Conservation (phyloP, 1,140 invertebrate species). For the Bombus difficillimus region DNA sequence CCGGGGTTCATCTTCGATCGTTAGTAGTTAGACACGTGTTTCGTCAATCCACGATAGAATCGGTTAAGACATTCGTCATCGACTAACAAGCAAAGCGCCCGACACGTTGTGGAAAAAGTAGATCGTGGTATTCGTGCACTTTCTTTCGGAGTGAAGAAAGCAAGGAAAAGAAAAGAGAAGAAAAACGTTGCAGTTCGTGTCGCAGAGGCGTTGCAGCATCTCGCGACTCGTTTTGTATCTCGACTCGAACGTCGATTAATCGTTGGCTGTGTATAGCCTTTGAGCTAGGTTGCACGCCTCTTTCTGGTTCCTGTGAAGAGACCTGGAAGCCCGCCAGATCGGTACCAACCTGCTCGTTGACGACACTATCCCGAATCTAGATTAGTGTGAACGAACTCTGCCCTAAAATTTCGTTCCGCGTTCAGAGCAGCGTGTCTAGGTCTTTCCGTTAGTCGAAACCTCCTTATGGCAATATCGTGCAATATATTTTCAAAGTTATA, state of each 20-base stretch:
- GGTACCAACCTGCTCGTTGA: conserved; percentile 38
- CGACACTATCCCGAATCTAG: conserved; percentile 59
- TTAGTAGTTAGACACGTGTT: neutral
- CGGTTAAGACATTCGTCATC: too few relatives aligned
- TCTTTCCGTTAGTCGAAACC: neutral
- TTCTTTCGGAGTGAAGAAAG: too few relatives aligned
- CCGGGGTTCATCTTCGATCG: neutral
- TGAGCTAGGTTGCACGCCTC: conserved; percentile 12
- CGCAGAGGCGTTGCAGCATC: conserved; percentile 4
- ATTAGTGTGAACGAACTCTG: conserved; percentile 62
- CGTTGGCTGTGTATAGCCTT: conserved; percentile 24
- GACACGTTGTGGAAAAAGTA: too few relatives aligned
- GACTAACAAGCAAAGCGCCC: too few relatives aligned
- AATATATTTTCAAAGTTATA: too few relatives aligned
- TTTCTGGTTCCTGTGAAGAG: conserved; percentile 30
- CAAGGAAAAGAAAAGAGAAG: neutral
- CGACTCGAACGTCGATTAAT: conserved; percentile 34
- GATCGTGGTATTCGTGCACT: too few relatives aligned
- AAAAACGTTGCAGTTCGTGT: neutral
- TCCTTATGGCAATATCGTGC: neutral
- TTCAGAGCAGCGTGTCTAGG: conserved; percentile 6
- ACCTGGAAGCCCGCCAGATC: conserved; percentile 58
- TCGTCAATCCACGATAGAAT: neutral
- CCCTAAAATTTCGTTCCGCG: conserved; percentile 46
- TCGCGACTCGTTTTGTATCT: conserved; percentile 5